phyloP scores from a whole-genome alignment of 30 jellyfish, hydroid and myxozoan genomes.

The Euphysa ruthae region DNA sequence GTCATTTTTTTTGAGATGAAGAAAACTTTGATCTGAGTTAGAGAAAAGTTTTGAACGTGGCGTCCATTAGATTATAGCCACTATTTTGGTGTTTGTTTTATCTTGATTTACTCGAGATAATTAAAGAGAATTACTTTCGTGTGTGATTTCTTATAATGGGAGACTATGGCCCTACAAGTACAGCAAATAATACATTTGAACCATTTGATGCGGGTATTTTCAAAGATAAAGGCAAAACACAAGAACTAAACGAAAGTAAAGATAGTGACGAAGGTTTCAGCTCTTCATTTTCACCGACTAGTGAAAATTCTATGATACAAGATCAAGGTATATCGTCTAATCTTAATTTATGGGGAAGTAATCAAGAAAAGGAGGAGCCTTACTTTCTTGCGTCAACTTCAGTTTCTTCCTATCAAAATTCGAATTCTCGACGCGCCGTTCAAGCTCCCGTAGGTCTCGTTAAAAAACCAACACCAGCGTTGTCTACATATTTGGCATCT shows the following conservation, averaged over 20 bases:
- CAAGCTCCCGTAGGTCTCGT: slow-evolving; percentile 43
- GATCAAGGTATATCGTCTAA: slow-evolving; percentile 73
- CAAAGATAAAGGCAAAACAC: slow-evolving; percentile 52
- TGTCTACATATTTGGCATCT: slow-evolving; percentile 80
- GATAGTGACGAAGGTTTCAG: slow-evolving; percentile 99
- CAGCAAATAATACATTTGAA: slow-evolving; percentile 79
- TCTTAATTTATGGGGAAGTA: slow-evolving; percentile 83
- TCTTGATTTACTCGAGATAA: background rate
- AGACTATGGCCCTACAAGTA: slow-evolving; percentile 98
- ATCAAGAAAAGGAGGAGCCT: slow-evolving; percentile 62
- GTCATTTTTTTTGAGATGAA: slow-evolving; percentile 5
- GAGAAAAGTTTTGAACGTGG: slow-evolving; percentile 16
- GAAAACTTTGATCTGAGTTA: slow-evolving; percentile 6
- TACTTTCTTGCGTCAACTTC: slow-evolving; percentile 65
- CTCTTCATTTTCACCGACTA: slow-evolving; percentile 96
- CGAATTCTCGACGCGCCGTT: slow-evolving; percentile 19
- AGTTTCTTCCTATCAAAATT: slow-evolving; percentile 52
- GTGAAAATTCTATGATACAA: slow-evolving; percentile 95
- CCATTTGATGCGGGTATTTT: slow-evolving; percentile 56
- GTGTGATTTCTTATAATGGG: slow-evolving; percentile 53
- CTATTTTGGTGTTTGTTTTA: background rate
- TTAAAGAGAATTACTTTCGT: background rate
- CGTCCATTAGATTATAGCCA: slow-evolving; percentile 5
- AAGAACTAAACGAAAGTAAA: slow-evolving; percentile 85
- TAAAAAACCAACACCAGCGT: slow-evolving; percentile 92